These are phyloP conservation scores for Sebastes kiyomatsui DNA, from an alignment of 2,797 vertebrate genomes.

Conservation along the genomic window DNA sequence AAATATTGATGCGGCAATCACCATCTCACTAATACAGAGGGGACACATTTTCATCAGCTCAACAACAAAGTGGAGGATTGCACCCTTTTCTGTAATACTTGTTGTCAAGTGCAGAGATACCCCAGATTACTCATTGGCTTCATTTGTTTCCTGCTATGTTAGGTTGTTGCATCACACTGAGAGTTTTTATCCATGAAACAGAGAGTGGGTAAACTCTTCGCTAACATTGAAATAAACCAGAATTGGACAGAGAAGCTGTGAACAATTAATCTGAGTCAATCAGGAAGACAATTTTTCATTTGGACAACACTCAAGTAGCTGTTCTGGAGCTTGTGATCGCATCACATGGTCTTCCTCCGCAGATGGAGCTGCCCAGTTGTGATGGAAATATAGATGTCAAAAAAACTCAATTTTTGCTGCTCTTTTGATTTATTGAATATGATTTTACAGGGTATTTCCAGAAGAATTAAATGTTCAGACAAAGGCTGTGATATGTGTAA, in stretches of 20 bases:
- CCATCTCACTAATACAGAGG: conserved; percentile 50
- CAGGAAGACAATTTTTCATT: neutral
- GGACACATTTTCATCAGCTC: conserved; percentile 20
- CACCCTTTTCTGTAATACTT: conserved; percentile 43
- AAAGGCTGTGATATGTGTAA: too few species aligned
- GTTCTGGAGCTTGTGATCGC: neutral
- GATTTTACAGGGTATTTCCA: neutral
- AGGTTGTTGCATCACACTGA: conserved; percentile 49
- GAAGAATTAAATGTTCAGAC: too few species aligned
- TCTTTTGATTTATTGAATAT: neutral
- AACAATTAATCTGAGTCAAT: neutral
- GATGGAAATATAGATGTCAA: neutral
- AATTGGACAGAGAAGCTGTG: neutral
- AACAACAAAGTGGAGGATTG: conserved; percentile 12
- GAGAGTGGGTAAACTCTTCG: neutral
- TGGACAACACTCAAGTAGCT: neutral
- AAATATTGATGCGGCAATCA: conserved; percentile 82
- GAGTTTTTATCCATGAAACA: neutral
- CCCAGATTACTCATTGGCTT: conserved; percentile 1
- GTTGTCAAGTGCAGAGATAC: conserved; percentile 5
- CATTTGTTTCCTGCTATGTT: conserved; percentile 34
- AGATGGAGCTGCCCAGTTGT: neutral
- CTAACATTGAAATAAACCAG: neutral
- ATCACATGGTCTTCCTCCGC: neutral
- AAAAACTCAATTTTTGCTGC: too few species aligned